phyloP scores from a whole-genome alignment of 2,797 vertebrate species.

The Diceros bicornis region DNA sequence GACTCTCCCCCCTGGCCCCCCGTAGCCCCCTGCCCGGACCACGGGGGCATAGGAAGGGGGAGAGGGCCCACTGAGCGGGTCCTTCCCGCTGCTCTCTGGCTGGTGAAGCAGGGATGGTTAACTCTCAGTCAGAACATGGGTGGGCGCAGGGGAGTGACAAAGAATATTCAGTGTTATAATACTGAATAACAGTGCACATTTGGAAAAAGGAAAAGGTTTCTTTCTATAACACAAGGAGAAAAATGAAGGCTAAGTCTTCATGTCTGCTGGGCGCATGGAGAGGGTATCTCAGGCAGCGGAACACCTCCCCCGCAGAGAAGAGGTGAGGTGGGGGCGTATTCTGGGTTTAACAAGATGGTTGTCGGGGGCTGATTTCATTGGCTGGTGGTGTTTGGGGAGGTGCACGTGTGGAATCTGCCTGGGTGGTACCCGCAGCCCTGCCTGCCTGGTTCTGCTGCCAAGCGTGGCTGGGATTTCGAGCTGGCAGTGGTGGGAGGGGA shows the following conservation, averaged over 20 bases:
- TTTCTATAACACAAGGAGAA: not conserved
- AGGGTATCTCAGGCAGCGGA: not conserved
- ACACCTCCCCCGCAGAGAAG: not conserved
- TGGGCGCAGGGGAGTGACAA: not conserved
- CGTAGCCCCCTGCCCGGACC: not conserved
- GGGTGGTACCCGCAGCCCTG: not conserved
- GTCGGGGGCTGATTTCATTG: not conserved
- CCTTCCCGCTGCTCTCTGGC: not conserved
- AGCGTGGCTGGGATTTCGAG: not conserved
- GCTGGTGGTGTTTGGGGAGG: not conserved
- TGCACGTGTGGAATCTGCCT: accelerated
- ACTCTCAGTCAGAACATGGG: not conserved
- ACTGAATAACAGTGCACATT: not conserved
- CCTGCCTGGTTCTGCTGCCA: not conserved
- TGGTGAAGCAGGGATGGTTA: not conserved
- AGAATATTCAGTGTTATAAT: not conserved
- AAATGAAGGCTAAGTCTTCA: accelerated
- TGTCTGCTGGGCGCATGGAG: not conserved
- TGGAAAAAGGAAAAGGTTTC: not conserved
- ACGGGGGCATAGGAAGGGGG: not conserved
- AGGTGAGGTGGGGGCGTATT: accelerated
- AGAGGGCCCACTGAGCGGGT: not conserved
- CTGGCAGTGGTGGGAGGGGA: not conserved
- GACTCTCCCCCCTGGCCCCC: accelerated
- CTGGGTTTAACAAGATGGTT: not conserved